Base-by-base conservation (phyloP, 2,888 invertebrate species). In the Mythimna pallens region DNA sequence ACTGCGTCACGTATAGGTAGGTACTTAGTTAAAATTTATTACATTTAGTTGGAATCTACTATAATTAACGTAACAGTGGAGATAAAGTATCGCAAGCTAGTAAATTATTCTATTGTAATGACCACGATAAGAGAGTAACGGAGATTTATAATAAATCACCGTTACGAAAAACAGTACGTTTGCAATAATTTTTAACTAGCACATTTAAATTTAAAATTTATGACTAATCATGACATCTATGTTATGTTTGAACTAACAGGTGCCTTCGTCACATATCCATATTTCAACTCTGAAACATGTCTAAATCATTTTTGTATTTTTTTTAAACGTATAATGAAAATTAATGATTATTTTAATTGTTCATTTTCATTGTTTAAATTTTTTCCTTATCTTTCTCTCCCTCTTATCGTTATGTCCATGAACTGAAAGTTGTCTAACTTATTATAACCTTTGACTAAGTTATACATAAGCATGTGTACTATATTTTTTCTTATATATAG, bases 171-270 rank as follows among this genome's bases (percentile, higher is more conserved):
- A 36, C 66, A 78, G 54, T 71, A 65, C 36, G 30, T 59, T 61
- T 57, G 36, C 47, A 66, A 71, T 66, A 3, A 57, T 57, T 59
- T 50, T 58, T 57, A 70, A 64, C 59, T 43, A 62, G 34, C 55
- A 63, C 34, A 58, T 71, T 82, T 64, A 73, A 52, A 65, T 69
- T 67, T 70, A 22, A 62, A 72, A 73, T 76, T 70, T 62, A 61
- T 75, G 50, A 52, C 43, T 59, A 54, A 59, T 62, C 30, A 50
- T 73, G 64, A 70, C 70, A 65, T 50, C 22, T 66, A 22, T 43
- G 62, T 77, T 30, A 58, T 84, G 76, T 87, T 82, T 83, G 20
- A 59, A 62, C 4, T 82, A 87, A 80, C 81, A 81, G 76, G 55
- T 73, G 74, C 65, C 36, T 65, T 76, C 72, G 73, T 81, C 81